A percentile compares a stretch with the other conserved stretches of the same genome.
phyloP scores from a whole-genome alignment of 2,888 invertebrate genomes.

The Mamestra brassicae region DNA sequence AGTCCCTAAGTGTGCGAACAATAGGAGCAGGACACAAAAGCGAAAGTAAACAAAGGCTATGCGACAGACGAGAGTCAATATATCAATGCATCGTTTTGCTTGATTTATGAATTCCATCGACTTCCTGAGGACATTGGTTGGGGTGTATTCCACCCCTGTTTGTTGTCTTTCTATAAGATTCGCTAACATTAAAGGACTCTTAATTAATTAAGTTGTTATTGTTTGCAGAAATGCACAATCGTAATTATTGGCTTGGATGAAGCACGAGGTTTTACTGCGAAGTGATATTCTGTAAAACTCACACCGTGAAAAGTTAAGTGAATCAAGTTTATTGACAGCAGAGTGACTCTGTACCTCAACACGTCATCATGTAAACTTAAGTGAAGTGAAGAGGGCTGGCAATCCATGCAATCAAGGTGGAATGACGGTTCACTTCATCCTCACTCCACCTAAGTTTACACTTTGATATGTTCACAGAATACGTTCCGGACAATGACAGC shows the following conservation, averaged over 20 bases:
- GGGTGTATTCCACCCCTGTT: slow-evolving; percentile 1
- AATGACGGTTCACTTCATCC: too few species aligned
- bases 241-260: too few species aligned
- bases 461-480: too few species aligned
- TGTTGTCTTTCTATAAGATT: background rate
- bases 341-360: too few species aligned
- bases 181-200: background rate
- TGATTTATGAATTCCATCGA: slow-evolving; percentile 33
- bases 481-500: too few species aligned
- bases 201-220: slow-evolving; percentile 21
- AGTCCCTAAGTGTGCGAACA: background rate
- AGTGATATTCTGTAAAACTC: too few species aligned
- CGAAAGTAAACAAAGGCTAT: slow-evolving; percentile 5
- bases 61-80: background rate
- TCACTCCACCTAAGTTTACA: too few species aligned
- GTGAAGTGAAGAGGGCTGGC: too few species aligned
- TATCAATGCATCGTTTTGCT: slow-evolving; percentile 17
- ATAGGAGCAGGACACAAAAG: background rate
- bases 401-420: too few species aligned
- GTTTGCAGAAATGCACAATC: background rate
- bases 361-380: too few species aligned
- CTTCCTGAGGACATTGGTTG: background rate
- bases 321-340: too few species aligned
- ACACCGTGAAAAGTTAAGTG: too few species aligned
- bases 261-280: background rate